These are phyloP conservation scores for Pegoplata infirma DNA, from an alignment of 2,888 invertebrate genomes.

Conservation along the genomic window DNA sequence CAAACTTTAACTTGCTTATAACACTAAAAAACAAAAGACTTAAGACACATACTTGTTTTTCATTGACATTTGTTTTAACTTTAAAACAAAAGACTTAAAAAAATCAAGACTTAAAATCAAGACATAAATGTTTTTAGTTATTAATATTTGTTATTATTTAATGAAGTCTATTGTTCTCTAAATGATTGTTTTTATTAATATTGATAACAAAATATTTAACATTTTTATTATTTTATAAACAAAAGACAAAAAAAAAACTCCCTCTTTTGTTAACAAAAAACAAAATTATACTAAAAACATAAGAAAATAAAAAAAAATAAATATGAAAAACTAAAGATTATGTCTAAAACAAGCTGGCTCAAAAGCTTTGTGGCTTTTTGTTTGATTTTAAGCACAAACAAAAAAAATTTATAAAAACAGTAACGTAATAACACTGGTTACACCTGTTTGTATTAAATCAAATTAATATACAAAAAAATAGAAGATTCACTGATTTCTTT, in stretches of 20 bases:
- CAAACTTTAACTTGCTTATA: background rate
- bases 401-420: too few relatives aligned
- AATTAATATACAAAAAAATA: conserved; percentile 18
- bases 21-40: conserved; percentile 70
- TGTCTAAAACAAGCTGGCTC: background rate
- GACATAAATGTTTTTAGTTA: too few relatives aligned
- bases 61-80: too few relatives aligned
- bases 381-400: conserved; percentile 7
- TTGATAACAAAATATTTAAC: background rate
- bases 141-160: background rate
- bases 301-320: background rate
- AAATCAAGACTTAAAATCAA: too few relatives aligned
- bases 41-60: conserved; percentile 68
- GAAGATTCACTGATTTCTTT: conserved; percentile 14
- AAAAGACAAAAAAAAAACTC: too few relatives aligned
- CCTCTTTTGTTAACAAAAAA: too few relatives aligned
- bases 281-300: background rate
- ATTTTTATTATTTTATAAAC: background rate
- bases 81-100: too few relatives aligned
- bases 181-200: background rate
- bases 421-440: conserved; percentile 51
- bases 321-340: background rate
- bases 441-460: conserved; percentile 61
- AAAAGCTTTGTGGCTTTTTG: background rate
- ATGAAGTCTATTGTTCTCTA: conserved; percentile 16